A percentile compares a stretch with the other conserved stretches of the same genome.
Evolutionary conservation across 1,140 invertebrate genomes (phyloP).

Genomic region (Subanguina moxae): DNA sequence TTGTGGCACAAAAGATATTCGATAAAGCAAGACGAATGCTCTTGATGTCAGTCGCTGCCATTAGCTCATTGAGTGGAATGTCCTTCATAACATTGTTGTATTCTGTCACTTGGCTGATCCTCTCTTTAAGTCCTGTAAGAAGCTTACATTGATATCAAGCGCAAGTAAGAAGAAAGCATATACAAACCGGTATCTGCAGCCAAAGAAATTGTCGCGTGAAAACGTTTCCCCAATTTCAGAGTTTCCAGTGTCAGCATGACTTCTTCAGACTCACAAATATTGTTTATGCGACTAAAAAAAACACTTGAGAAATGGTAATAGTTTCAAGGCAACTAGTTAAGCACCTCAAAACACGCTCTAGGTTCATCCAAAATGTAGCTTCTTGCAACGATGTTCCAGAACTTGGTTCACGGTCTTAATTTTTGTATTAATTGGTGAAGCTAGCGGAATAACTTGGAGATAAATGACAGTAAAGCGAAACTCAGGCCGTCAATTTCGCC

Average conservation of each 20-base stretch:
- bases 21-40: constrained; percentile 81
- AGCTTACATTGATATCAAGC: background rate
- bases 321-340: too few species aligned
- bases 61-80: constrained; percentile 93
- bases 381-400: constrained; percentile 93
- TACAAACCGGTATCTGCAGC: constrained; percentile 84
- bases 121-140: constrained; percentile 80
- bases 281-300: constrained; percentile 81
- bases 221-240: constrained; percentile 93
- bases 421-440: too few species aligned
- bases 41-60: constrained; percentile 92
- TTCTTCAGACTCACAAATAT: constrained; percentile 87
- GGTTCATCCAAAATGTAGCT: constrained; percentile 98
- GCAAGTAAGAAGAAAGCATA: background rate
- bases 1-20: constrained; percentile 83
- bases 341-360: constrained; percentile 75
- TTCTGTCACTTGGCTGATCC: constrained; percentile 91
- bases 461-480: too few species aligned
- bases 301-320: too few species aligned
- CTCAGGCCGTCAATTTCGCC: too few species aligned
- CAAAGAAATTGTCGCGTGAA: constrained; percentile 96
- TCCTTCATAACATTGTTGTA: constrained; percentile 99
- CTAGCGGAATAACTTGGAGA: too few species aligned
- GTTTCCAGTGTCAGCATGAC: constrained; percentile 91
- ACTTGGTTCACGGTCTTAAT: constrained; percentile 82